Conservation (phyloP, 2,888 invertebrate species). For the Nephrotoma appendiculata region DNA sequence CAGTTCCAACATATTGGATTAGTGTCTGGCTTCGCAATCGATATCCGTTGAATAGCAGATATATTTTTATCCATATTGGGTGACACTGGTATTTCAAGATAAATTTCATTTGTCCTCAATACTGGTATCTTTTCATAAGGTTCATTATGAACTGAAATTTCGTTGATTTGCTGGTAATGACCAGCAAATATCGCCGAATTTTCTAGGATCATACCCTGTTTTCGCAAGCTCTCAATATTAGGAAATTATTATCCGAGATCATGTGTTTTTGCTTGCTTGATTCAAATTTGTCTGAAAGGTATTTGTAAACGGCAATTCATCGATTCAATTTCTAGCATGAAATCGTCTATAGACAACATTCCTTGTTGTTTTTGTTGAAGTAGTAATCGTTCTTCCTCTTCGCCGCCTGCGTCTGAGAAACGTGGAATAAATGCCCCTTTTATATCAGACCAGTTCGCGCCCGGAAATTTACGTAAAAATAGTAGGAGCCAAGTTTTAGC, state of each 20-base stretch:
- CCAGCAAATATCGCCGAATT: neutral
- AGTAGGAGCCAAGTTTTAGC: no score
- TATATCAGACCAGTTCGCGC: no score
- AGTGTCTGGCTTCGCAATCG: neutral
- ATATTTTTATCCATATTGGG: neutral
- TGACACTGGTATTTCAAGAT: neutral
- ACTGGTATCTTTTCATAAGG: neutral
- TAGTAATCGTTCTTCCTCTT: neutral
- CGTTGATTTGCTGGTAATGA: neutral
- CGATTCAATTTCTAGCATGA: neutral
- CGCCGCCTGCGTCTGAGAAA: neutral
- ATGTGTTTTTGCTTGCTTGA: neutral
- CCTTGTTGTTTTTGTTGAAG: neutral
- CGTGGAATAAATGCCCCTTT: neutral
- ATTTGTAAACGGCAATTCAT: neutral
- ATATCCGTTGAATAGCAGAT: neutral
- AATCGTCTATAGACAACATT: neutral
- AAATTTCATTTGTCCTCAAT: neutral
- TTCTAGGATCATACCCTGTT: neutral
- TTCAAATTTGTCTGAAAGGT: neutral
- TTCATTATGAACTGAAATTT: neutral
- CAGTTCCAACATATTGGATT: neutral
- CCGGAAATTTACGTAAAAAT: no score
- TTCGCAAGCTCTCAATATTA: neutral
- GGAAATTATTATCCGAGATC: neutral